A percentile compares a stretch with the other conserved stretches of the same genome.
These are phyloP conservation scores for Scophthalmus maximus DNA, from an alignment of 2,113 vertebrate genomes.

Conservation along the genomic window DNA sequence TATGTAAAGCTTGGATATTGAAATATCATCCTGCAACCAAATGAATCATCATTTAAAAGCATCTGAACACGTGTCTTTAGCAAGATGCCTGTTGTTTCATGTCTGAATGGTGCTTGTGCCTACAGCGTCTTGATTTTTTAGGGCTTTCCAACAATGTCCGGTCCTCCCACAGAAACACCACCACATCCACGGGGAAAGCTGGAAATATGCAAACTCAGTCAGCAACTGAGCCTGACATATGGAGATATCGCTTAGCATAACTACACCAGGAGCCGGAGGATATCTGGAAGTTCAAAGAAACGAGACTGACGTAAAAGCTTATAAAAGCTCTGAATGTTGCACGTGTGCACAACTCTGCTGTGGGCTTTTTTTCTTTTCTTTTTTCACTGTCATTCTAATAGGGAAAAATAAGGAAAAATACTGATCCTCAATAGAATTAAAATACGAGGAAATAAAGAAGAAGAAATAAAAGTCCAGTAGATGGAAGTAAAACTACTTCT, in stretches of 20 bases:
- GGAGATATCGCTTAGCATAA: slow-evolving; percentile 40
- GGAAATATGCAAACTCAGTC: slow-evolving; percentile 40
- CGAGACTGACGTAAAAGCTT: slow-evolving; percentile 41
- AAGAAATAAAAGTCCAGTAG: neutral
- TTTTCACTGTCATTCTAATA: neutral
- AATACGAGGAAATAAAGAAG: neutral
- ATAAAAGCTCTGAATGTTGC: slow-evolving; percentile 29
- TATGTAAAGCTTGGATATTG: slow-evolving; percentile 7
- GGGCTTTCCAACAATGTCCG: slow-evolving; percentile 2
- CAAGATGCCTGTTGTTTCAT: neutral
- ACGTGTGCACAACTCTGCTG: slow-evolving; percentile 12
- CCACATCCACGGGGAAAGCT: neutral
- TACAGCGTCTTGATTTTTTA: slow-evolving; percentile 4
- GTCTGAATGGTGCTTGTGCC: neutral
- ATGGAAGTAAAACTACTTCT: neutral
- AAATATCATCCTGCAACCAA: slow-evolving; percentile 6
- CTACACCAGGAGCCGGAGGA: slow-evolving; percentile 38
- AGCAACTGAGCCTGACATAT: slow-evolving; percentile 44
- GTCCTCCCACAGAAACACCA: slow-evolving; percentile 6
- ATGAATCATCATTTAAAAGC: neutral
- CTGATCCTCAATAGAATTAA: neutral
- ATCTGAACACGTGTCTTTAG: neutral
- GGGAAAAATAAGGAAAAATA: slow-evolving; percentile 10
- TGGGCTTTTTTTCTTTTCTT: slow-evolving; percentile 10
- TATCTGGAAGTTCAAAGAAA: slow-evolving; percentile 59